These are phyloP conservation scores for Anguilla pacifica DNA, from an alignment of 2,797 vertebrate species.

Conservation along the genomic window DNA sequence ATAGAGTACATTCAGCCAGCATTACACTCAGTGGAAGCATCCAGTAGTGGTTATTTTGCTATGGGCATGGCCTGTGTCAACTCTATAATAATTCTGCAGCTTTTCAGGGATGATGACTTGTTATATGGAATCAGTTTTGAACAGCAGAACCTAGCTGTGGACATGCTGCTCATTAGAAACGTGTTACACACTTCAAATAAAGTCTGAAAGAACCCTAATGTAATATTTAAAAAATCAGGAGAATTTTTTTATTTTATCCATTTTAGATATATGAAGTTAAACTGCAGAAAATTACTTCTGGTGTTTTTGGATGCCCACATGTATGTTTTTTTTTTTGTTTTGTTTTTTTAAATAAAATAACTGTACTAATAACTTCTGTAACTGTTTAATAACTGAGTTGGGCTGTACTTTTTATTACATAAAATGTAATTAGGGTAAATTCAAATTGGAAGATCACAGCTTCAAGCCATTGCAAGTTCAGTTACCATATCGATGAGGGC, in stretches of 20 bases:
- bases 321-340: constrained; percentile 5
- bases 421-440: neutral
- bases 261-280: constrained; percentile 2
- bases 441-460: neutral
- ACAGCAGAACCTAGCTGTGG: neutral
- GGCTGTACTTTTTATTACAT: neutral
- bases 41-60: neutral
- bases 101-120: neutral
- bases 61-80: neutral
- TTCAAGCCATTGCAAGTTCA: neutral
- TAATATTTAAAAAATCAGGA: neutral
- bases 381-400: neutral
- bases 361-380: constrained; percentile 25
- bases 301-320: neutral
- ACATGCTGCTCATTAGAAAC: neutral
- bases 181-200: neutral
- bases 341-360: constrained; percentile 33
- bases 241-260: neutral
- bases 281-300: neutral
- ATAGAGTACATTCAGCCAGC: neutral
- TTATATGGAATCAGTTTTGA: neutral
- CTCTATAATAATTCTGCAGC: neutral
- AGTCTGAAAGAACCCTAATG: neutral
- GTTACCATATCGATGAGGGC: too few relatives aligned
- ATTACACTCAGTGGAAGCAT: neutral